Base-by-base conservation (phyloP, 2,888 invertebrate genomes). In the Ommatoiulus sabulosus region DNA sequence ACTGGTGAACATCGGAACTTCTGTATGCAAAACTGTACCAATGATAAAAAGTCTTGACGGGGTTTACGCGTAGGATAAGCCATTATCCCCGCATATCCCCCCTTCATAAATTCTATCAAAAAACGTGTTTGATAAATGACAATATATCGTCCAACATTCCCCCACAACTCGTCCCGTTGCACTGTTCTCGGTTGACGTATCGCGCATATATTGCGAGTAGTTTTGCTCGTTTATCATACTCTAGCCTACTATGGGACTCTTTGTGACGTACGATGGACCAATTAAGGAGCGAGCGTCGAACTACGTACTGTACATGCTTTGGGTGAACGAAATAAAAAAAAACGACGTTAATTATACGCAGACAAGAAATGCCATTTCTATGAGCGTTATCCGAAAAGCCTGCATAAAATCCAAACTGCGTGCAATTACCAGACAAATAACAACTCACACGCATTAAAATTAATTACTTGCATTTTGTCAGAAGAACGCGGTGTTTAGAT, bases 151-250 rank as follows among this genome's bases (percentile, higher is more conserved):
- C 80, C 80, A 80, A 80, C 35, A 35, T 80, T 72, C 80, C 80
- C 80, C 80, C 24, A 35, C 35, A 35, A 35, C 80, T 80, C 80
- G 15, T 80, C 80, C 80, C 80, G 35, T 80, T 80, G 0, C 80
- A 80, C 35, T 80, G 80, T 80, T 80, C 80, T 80, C 35, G 80
- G 10, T 80, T 80, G 80, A 80, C 80, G 12, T 80, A 35, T 80
- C 24, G 24, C 12, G 80, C 35, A 80, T 80, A 80, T 80, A 35
- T 35, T 12, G 80, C 35, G 80, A 35, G 35, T 35, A 80, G 35
- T 80, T 80, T 80, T 80, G 35, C 80, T 80, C 80, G 80, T 80
- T 80, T 80, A 80, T 80, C 80, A 80, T 24, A 35, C 35, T 35
- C 80, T 35, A 15, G 24, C 80, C 0, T 80, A 80, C 80, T 80